Conservation (phyloP, 2,797 vertebrate species). For the Enteromius unitaeniatus region DNA sequence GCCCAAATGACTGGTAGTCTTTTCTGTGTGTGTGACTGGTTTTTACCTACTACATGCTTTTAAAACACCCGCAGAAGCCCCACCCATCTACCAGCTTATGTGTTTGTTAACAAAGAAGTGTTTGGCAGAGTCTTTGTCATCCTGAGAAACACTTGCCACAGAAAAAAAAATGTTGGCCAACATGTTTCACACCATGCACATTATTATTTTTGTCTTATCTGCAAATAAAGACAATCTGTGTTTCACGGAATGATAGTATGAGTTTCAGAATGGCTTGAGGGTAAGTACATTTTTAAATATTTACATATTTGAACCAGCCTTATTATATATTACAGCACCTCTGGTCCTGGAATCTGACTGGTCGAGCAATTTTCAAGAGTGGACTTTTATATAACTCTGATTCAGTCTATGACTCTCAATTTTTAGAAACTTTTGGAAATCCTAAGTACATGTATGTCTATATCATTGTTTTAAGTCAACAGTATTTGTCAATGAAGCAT, state of each 20-base stretch:
- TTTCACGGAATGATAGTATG: not conserved
- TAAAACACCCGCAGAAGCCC: not conserved
- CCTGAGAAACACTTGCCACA: not conserved
- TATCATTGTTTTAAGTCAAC: not conserved
- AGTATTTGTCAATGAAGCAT: not conserved
- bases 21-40: not conserved
- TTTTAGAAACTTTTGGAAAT: not conserved
- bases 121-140: conserved; percentile 1
- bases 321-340: not conserved
- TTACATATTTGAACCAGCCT: too few species aligned
- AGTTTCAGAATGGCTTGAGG: not conserved
- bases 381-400: not conserved
- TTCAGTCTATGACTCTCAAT: not conserved
- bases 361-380: not conserved
- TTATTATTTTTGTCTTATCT: not conserved
- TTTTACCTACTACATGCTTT: not conserved
- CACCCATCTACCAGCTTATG: not conserved
- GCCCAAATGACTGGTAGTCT: not conserved
- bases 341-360: not conserved
- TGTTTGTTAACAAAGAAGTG: not conserved
- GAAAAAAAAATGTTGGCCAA: not conserved
- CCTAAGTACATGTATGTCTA: not conserved
- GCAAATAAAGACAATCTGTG: not conserved
- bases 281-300: not conserved
- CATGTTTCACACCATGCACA: not conserved